phyloP scores from a whole-genome alignment of 2,797 vertebrate species.

The Anguilla marmorata region DNA sequence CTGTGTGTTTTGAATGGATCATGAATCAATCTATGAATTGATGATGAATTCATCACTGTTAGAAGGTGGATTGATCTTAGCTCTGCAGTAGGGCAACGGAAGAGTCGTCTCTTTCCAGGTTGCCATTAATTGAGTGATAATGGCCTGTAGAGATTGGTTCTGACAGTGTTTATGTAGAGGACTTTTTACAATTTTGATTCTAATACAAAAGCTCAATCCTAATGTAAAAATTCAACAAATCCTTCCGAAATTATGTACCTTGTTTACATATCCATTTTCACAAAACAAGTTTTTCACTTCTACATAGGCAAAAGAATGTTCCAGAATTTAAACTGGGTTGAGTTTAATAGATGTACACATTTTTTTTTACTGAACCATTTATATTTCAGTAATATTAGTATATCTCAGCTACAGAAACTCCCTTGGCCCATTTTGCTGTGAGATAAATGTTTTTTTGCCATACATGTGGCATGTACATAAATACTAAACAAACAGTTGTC shows the following conservation, averaged over 20 bases:
- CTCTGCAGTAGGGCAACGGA: background rate
- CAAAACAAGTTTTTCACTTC: background rate
- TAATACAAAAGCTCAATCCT: background rate
- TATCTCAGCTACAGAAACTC: background rate
- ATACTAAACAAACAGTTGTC: background rate
- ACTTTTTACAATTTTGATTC: background rate
- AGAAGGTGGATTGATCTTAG: background rate
- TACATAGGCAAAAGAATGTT: background rate
- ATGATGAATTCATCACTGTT: background rate
- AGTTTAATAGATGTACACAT: background rate
- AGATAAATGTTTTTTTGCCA: background rate
- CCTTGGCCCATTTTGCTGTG: background rate
- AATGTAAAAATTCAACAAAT: background rate
- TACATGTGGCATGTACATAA: background rate
- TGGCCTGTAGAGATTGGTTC: background rate
- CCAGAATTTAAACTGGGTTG: background rate
- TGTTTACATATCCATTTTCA: background rate
- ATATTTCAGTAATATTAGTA: background rate
- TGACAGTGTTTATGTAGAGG: background rate
- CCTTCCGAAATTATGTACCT: background rate
- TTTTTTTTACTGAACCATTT: background rate
- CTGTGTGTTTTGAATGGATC: slow-evolving; percentile 20
- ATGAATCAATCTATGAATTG: slow-evolving; percentile 1
- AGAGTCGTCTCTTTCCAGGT: background rate
- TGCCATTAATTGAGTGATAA: background rate